Evolutionary conservation across 2,888 invertebrate genomes (phyloP).

Genomic region (Ophioninae sp.): DNA sequence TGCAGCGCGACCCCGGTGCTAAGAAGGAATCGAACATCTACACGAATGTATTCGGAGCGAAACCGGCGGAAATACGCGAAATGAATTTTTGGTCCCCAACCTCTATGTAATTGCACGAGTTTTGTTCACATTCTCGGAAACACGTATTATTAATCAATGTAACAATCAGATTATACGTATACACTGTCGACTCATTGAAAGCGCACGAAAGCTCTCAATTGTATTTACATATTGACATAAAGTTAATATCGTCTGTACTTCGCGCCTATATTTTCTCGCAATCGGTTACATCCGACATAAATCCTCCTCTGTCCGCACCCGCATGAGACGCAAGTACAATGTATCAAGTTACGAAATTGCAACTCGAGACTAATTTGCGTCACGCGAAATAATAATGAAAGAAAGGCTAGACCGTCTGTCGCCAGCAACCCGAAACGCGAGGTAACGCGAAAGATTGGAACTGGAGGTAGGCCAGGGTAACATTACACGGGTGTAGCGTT

Average conservation of each 20-base stretch:
- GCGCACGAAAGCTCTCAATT: slow-evolving; percentile 16
- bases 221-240: slow-evolving; percentile 26
- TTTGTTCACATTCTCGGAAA: slow-evolving; percentile 7
- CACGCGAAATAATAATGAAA: slow-evolving; percentile 38
- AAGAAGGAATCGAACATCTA: slow-evolving; percentile 73
- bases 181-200: slow-evolving; percentile 1
- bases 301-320: slow-evolving; percentile 7
- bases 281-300: slow-evolving; percentile 8
- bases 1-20: slow-evolving; percentile 63
- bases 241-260: not conserved
- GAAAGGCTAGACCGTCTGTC: not conserved
- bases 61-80: slow-evolving; percentile 88
- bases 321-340: not conserved
- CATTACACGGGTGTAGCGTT: slow-evolving; percentile 3
- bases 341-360: slow-evolving; percentile 37
- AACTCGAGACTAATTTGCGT: slow-evolving; percentile 36
- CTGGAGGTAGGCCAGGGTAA: slow-evolving; percentile 19
- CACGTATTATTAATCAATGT: slow-evolving; percentile 5
- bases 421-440: slow-evolving; percentile 16
- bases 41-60: slow-evolving; percentile 81
- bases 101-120: slow-evolving; percentile 85
- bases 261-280: not conserved
- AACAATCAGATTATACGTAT: slow-evolving; percentile 19
- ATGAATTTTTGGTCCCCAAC: slow-evolving; percentile 94
- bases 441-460: slow-evolving; percentile 7